Base-by-base conservation (phyloP, 2,113 vertebrate genomes). In the Spermophilus dauricus region DNA sequence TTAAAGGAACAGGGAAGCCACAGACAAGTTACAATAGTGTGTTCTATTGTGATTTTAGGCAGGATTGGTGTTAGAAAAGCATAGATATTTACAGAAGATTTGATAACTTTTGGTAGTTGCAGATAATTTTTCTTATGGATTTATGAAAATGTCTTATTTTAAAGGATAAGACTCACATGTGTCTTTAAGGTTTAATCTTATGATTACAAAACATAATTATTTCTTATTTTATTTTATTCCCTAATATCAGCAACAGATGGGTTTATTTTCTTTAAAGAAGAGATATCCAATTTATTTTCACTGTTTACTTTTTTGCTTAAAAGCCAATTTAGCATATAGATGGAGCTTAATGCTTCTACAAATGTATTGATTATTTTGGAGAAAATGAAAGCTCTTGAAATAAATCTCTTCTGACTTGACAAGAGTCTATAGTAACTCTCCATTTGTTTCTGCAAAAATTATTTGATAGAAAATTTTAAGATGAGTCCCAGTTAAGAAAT, bases 281-380 rank as follows among this genome's bases (percentile, higher is more conserved):
- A 22, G 13, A 10, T 73, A 63, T 30, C 45, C n/a, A 75, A 56
- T 89, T 39, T 51, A 83, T 75, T 87, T 80, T 51, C 17, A 82
- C 10, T n/a, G 32, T 22, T 91, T 32, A 42, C 34, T 82, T 45
- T 48, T 91, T 95, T 91, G 58, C 69, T 80, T 98, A 95, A 97
- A 94, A 95, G 90, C 42, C 51, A 77, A 45, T 91, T 95, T 69
- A 14, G 45, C 53, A 16, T 77, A 12, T 42, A 86, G 39, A 56
- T 72, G 70, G 48, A 63, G 94, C 48, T 89, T 81, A 90, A 69
- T 65, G 22, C 42, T 80, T 42, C 91, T 91, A 78, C 4, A 86
- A 86, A 91, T 78, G 39, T 78, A 95, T 82, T 82, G 67, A 87
- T 95, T 89, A 88, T 94, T 94, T 91, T 67, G 48, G 91, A 94